phyloP scores from a whole-genome alignment of 1,140 invertebrate genomes.

The Heliconius nattereri region DNA sequence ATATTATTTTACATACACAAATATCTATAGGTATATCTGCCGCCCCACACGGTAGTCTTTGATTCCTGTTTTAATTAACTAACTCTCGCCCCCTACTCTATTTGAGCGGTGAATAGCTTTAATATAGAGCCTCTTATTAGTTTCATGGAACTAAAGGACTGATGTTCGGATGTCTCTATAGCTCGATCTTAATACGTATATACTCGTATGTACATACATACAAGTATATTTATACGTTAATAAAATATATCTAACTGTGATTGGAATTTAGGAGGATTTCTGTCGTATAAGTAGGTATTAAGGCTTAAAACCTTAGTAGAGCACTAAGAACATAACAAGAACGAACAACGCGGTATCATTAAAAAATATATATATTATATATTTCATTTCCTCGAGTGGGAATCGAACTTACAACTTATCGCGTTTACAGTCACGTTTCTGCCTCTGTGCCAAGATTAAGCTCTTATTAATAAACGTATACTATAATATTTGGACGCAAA shows the following conservation, averaged over 20 bases:
- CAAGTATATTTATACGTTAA: background rate
- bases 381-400: too few relatives aligned
- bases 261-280: background rate
- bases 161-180: background rate
- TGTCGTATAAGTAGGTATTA: too few relatives aligned
- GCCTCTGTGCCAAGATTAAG: too few relatives aligned
- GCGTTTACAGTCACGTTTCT: too few relatives aligned
- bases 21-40: background rate
- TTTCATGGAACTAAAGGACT: slow-evolving; percentile 10
- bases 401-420: too few relatives aligned
- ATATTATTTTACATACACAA: background rate
- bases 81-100: slow-evolving; percentile 11
- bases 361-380: too few relatives aligned
- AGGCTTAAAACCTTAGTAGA: too few relatives aligned
- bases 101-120: slow-evolving; percentile 5
- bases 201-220: background rate
- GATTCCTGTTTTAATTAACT: slow-evolving; percentile 1
- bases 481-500: too few relatives aligned
- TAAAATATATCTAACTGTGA: background rate
- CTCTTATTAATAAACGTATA: too few relatives aligned
- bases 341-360: too few relatives aligned
- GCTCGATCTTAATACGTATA: background rate
- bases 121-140: slow-evolving; percentile 15
- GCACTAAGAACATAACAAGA: too few relatives aligned
- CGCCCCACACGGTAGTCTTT: background rate